phyloP scores from a whole-genome alignment of 2,797 vertebrate genomes.

The Chanos chanos region DNA sequence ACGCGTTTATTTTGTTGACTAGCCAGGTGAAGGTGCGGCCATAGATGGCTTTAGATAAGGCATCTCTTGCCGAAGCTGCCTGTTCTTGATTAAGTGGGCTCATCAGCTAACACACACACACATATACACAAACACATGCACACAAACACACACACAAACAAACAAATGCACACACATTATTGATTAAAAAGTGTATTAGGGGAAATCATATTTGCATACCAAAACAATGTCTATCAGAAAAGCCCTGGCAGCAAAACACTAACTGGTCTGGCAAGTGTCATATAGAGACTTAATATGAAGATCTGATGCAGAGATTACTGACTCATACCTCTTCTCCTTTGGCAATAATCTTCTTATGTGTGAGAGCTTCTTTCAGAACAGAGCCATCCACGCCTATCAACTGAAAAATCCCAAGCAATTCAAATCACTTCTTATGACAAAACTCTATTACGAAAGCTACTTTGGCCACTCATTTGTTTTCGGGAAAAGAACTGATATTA shows the following conservation, averaged over 20 bases:
- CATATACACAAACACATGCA: slow-evolving; percentile 16
- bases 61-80: slow-evolving; percentile 87
- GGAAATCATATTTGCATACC: no score
- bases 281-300: no score
- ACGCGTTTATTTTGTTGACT: slow-evolving; percentile 92
- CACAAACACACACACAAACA: neutral
- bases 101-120: slow-evolving; percentile 73
- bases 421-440: neutral
- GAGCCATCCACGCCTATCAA: slow-evolving; percentile 84
- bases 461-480: no score
- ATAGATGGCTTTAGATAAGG: slow-evolving; percentile 90
- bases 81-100: slow-evolving; percentile 95
- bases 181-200: no score
- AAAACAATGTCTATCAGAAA: no score
- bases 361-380: slow-evolving; percentile 85
- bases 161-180: neutral
- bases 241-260: no score
- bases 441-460: no score
- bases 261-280: no score
- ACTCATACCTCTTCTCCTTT: slow-evolving; percentile 91
- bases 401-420: slow-evolving; percentile 63
- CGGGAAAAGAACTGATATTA: neutral
- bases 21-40: slow-evolving; percentile 97
- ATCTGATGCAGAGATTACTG: slow-evolving; percentile 28
- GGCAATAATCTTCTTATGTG: slow-evolving; percentile 94